Evolutionary conservation across 1,140 invertebrate species (phyloP).

Genomic region (Tribolium madens): DNA sequence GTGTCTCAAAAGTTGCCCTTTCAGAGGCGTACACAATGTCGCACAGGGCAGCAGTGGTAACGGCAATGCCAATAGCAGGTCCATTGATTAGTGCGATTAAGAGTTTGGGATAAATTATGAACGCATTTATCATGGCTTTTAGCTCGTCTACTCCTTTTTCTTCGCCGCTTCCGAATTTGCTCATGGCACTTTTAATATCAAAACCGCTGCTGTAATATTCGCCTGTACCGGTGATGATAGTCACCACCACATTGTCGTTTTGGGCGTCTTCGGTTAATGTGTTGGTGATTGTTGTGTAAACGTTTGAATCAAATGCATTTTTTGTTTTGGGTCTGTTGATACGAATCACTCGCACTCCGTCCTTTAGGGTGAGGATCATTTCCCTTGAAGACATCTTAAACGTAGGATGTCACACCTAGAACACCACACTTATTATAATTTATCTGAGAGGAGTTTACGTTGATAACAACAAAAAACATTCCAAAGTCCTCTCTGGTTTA

Average conservation of each 20-base stretch:
- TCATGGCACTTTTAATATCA: constrained; percentile 73
- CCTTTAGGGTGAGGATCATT: constrained; percentile 54
- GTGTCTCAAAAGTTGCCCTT: constrained; percentile 85
- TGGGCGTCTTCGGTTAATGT: constrained; percentile 76
- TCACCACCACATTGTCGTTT: constrained; percentile 73
- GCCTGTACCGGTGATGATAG: constrained; percentile 82
- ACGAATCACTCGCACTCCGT: constrained; percentile 74
- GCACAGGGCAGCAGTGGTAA: constrained; percentile 85
- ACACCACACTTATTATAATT: too few relatives aligned
- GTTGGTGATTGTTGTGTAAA: constrained; percentile 76
- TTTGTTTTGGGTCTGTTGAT: constrained; percentile 81
- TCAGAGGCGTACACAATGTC: constrained; percentile 92
- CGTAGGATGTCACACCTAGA: too few relatives aligned
- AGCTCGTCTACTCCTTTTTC: constrained; percentile 26
- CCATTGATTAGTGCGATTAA: constrained; percentile 92
- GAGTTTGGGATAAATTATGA: constrained; percentile 91
- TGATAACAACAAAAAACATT: too few relatives aligned
- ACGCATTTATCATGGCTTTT: constrained; percentile 77
- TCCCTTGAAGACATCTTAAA: not conserved
- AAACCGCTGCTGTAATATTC: constrained; percentile 90
- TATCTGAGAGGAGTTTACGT: not conserved
- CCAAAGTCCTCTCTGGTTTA: too few relatives aligned
- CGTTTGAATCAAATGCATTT: constrained; percentile 82
- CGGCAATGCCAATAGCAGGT: constrained; percentile 91
- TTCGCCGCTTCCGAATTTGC: constrained; percentile 22